phyloP scores from a whole-genome alignment of 2,797 vertebrate species.

The Melanogrammus aeglefinus region DNA sequence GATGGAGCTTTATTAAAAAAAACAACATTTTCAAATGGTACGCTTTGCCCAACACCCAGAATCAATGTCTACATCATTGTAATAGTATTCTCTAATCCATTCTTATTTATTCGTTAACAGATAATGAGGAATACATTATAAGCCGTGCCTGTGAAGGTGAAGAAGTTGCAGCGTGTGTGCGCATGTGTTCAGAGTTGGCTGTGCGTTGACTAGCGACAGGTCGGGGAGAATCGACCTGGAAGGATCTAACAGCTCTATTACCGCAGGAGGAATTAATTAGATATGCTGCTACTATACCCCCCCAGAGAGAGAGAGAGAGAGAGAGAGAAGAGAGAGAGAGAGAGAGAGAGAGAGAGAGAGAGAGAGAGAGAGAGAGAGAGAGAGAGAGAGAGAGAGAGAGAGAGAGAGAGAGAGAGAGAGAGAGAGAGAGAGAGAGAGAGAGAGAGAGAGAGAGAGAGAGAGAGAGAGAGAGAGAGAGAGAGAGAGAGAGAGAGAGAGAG shows the following conservation, averaged over 20 bases:
- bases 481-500: neutral
- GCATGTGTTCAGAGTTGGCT: neutral
- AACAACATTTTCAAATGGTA: neutral
- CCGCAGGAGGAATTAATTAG: neutral
- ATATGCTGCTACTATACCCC: neutral
- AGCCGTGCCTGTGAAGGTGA: no score
- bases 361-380: no score
- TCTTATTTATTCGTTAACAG: neutral
- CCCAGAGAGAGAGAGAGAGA: neutral
- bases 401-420: neutral
- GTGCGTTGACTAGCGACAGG: neutral
- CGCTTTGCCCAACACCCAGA: neutral
- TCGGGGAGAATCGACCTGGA: slow-evolving; percentile 11
- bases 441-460: neutral
- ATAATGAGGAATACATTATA: neutral
- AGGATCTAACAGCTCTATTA: slow-evolving; percentile 10
- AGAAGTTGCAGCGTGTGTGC: no score
- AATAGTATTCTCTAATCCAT: neutral
- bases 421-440: no score
- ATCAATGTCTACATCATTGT: neutral
- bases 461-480: neutral
- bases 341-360: neutral
- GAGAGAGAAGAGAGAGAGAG: neutral
- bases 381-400: neutral
- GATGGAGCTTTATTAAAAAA: neutral